Evolutionary conservation across 2,888 invertebrate species (phyloP).

Genomic region (Notodonta ziczac): DNA sequence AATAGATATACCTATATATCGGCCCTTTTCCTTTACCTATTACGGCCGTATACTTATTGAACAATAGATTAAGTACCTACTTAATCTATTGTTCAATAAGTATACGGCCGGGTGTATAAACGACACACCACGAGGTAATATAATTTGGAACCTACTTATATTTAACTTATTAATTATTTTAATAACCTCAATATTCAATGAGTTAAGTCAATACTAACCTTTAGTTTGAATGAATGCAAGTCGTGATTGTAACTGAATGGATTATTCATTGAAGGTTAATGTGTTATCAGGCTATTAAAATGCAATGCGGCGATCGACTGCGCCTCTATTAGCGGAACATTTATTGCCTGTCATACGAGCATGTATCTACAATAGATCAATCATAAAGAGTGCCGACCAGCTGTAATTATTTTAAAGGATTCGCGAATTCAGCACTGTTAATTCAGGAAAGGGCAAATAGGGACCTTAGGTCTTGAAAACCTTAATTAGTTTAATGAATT

Average conservation of each 20-base stretch:
- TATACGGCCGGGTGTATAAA: too few relatives aligned
- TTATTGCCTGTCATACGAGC: neutral
- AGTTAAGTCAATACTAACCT: neutral
- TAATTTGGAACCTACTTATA: neutral
- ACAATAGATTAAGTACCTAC: too few relatives aligned
- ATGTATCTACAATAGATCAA: neutral
- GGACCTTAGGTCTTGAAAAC: too few relatives aligned
- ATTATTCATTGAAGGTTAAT: constrained; percentile 16
- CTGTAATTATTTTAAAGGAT: too few relatives aligned
- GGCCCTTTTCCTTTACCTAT: too few relatives aligned
- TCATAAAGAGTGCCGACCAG: neutral
- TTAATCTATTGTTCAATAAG: too few relatives aligned
- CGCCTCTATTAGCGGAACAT: constrained; percentile 21
- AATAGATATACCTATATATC: too few relatives aligned
- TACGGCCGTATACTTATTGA: too few relatives aligned
- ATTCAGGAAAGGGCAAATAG: too few relatives aligned
- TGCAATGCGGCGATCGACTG: constrained; percentile 20
- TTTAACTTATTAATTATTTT: neutral
- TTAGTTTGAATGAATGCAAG: constrained; percentile 20
- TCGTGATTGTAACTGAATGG: constrained; percentile 42
- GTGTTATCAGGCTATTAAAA: constrained; percentile 28
- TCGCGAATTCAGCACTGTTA: too few relatives aligned
- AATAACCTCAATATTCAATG: neutral
- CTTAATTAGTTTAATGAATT: too few relatives aligned
- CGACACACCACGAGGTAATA: too few relatives aligned